Evolutionary conservation across 2,888 invertebrate species (phyloP).

Genomic region (Macrophya alboannulata): DNA sequence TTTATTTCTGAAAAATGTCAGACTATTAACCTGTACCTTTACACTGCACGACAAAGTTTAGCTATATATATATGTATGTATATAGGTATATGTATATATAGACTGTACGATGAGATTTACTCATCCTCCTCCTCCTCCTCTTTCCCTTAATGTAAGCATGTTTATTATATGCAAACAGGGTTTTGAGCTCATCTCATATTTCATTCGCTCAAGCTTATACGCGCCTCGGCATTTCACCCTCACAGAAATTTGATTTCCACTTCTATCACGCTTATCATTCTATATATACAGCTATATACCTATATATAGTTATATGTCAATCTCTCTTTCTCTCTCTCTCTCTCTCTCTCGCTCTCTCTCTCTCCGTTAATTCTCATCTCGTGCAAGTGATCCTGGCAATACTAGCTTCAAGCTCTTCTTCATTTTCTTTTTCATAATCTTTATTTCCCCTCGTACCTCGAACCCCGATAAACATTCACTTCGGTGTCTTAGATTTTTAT

Average conservation of each 20-base stretch:
- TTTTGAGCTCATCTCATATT: slow-evolving; percentile 41
- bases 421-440: no score
- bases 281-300: neutral
- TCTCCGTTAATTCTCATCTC: slow-evolving; percentile 9
- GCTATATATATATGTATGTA: neutral
- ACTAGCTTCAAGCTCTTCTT: neutral
- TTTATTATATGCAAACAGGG: slow-evolving; percentile 33
- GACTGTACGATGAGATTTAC: neutral
- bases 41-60: neutral
- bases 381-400: slow-evolving; percentile 28
- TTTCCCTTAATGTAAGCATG: neutral
- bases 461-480: neutral
- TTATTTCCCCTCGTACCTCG: neutral
- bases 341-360: neutral
- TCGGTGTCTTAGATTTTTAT: neutral
- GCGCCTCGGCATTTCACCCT: neutral
- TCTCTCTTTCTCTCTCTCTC: neutral
- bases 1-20: neutral
- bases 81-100: neutral
- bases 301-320: neutral
- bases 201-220: slow-evolving; percentile 35
- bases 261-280: slow-evolving; percentile 17
- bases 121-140: neutral
- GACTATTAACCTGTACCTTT: neutral
- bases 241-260: slow-evolving; percentile 34